Evolutionary conservation across 2,113 vertebrate genomes (phyloP), one percentile per base, ranked within the genome.

Genomic region (Numenius arquata): DNA sequence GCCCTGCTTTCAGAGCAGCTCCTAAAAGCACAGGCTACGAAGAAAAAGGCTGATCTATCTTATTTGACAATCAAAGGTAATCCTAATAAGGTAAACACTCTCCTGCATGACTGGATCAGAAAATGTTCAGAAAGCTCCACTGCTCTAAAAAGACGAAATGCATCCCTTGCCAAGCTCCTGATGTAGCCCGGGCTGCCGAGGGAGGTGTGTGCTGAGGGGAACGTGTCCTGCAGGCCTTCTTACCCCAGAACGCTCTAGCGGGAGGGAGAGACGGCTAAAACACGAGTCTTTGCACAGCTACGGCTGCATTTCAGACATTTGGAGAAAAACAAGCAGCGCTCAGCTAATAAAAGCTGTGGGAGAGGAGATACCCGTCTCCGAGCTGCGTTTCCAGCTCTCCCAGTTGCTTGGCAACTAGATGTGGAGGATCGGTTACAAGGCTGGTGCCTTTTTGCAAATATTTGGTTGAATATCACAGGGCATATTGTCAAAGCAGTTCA

Each of bases 161-260:
- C 7, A 3, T 22, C 52, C 40, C 4, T 34, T 7, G 23, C 47
- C 2, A 20, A 30, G 20, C 8, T 17, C 20, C 62, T 15, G 41
- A 5, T 1, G 0, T 3, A 9, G 27, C 3, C 47, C 30, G 3
- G 65, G 61, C 25, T 23, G 18, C 25, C 1, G 5, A 15, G 68
- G 56, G 16, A 23, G 40, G 4, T 5, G 30, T 9, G 52, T 30
- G 53, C 30, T 32, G 27, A 8, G 5, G 40, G 0, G 2, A 3
- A 4, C 0, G 1, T 41, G 32, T 50, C 77, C 83, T 38, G 22
- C 58, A 55, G 63, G 13, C 30, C 40, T 55, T 26, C 30, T 19
- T 5, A 15, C 43, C n/a, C 25, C 18, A 1, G 29, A 19, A 2
- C 17, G 16, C 74, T 40, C 47, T 2, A 6, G 29, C 3, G 0